A percentile compares a stretch with the other conserved stretches of the same genome.
phyloP scores from a whole-genome alignment of 1,140 invertebrate genomes.

The Nymphalis io region DNA sequence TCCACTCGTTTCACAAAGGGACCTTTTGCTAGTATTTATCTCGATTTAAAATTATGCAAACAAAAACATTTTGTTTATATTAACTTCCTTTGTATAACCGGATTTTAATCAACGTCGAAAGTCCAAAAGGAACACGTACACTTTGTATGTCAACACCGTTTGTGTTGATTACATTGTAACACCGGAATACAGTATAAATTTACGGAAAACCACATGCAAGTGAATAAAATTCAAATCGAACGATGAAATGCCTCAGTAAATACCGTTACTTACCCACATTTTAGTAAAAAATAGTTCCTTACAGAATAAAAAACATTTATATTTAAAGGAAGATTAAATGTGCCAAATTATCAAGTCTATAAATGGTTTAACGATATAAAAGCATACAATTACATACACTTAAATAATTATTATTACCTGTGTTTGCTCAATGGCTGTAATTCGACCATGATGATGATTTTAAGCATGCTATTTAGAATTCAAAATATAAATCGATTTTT shows the following conservation, averaged over 20 bases:
- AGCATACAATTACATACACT: too few relatives aligned
- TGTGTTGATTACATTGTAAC: constrained; percentile 26
- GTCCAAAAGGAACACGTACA: constrained; percentile 5
- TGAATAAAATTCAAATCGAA: constrained; percentile 33
- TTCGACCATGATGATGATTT: too few relatives aligned
- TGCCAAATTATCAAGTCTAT: too few relatives aligned
- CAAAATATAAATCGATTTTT: too few relatives aligned
- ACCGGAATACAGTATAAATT: constrained; percentile 23
- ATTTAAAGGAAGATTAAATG: too few relatives aligned
- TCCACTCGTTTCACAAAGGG: constrained; percentile 4
- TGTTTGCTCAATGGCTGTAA: too few relatives aligned
- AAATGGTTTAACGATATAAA: too few relatives aligned
- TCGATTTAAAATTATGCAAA: constrained; percentile 14
- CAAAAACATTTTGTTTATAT: constrained; percentile 16
- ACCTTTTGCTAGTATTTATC: constrained; percentile 11
- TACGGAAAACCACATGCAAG: constrained; percentile 20
- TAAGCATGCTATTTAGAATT: too few relatives aligned
- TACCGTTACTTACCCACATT: not conserved
- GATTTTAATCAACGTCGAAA: constrained; percentile 20
- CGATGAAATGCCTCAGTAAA: constrained; percentile 12
- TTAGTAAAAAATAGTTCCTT: not conserved
- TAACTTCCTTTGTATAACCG: constrained; percentile 10
- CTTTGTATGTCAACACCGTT: constrained; percentile 16
- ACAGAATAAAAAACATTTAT: not conserved
- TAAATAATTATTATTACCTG: too few relatives aligned